A percentile compares a stretch with the other conserved stretches of the same genome.
Conservation (phyloP, 1,140 invertebrate genomes). For the Zaprionus davidi region DNA sequence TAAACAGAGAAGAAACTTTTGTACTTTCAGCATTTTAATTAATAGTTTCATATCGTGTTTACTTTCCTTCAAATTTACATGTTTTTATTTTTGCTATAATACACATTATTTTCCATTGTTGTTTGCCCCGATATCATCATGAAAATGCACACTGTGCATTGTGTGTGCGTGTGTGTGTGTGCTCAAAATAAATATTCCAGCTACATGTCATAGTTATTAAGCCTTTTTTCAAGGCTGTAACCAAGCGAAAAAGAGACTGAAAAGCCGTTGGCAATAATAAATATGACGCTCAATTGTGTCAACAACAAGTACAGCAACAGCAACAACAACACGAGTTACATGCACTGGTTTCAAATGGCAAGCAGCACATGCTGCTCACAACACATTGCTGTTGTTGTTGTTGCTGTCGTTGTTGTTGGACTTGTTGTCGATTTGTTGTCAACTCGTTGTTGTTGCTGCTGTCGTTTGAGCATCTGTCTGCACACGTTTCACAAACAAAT, state of each 20-base stretch:
- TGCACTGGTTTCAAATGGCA: conserved; percentile 42
- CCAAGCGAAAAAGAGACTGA: conserved; percentile 17
- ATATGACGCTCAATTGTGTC: conserved; percentile 71
- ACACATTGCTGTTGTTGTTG: conserved; percentile 9
- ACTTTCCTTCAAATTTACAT: background rate
- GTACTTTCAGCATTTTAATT: background rate
- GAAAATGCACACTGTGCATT: background rate
- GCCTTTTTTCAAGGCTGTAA: conserved; percentile 25
- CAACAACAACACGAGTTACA: conserved; percentile 38
- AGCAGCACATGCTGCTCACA: conserved; percentile 35
- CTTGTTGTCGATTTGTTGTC: background rate
- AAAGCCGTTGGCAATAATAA: conserved; percentile 53
- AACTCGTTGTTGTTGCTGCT: conserved; percentile 18
- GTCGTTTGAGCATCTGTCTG: conserved; percentile 33
- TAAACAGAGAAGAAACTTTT: background rate
- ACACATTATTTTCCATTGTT: background rate
- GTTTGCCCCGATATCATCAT: background rate
- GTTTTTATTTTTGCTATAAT: background rate
- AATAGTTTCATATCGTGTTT: background rate
- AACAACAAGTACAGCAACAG: conserved; percentile 56
- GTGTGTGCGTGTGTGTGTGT: no score
- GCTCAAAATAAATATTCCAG: conserved; percentile 4
- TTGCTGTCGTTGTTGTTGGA: conserved; percentile 9
- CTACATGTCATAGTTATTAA: conserved; percentile 15
- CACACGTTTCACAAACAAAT: conserved; percentile 71